phyloP scores from a whole-genome alignment of 2,797 vertebrate genomes.

The Melanotaenia pygmaea region DNA sequence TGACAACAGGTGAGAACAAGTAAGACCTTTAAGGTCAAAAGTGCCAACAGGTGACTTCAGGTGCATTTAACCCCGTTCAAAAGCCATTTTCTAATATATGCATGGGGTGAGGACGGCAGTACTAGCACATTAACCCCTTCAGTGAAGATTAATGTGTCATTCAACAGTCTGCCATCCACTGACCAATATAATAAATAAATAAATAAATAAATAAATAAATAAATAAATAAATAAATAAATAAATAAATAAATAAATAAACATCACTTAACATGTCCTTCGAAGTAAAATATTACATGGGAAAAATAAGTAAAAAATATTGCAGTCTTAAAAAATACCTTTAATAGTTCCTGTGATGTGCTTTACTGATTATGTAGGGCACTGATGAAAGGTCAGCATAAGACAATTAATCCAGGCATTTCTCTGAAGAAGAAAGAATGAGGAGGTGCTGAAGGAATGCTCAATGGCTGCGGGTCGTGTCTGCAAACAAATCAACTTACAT shows the following conservation, averaged over 20 bases:
- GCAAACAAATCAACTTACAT: conserved; percentile 76
- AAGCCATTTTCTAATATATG: neutral
- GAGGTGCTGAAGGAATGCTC: conserved; percentile 50
- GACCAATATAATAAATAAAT: too few species aligned
- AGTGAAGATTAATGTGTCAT: neutral
- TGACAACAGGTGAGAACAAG: neutral
- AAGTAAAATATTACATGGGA: too few species aligned
- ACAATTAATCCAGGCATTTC: conserved; percentile 1
- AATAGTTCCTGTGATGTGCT: neutral
- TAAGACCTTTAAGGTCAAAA: conserved; percentile 36
- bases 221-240: too few species aligned
- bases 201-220: neutral
- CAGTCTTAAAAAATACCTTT: neutral
- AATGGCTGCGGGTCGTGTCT: conserved; percentile 59
- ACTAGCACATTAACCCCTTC: neutral
- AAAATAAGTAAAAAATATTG: too few species aligned
- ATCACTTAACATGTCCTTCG: too few species aligned
- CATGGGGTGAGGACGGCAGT: neutral
- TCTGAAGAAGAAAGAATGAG: conserved; percentile 5
- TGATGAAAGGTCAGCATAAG: conserved; percentile 13
- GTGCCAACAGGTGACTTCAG: conserved; percentile 28
- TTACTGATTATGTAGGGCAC: neutral
- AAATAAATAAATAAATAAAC: neutral
- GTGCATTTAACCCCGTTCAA: neutral
- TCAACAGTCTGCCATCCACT: too few species aligned